Conservation (phyloP, 2,113 vertebrate genomes). For the Capricornis sumatraensis region DNA sequence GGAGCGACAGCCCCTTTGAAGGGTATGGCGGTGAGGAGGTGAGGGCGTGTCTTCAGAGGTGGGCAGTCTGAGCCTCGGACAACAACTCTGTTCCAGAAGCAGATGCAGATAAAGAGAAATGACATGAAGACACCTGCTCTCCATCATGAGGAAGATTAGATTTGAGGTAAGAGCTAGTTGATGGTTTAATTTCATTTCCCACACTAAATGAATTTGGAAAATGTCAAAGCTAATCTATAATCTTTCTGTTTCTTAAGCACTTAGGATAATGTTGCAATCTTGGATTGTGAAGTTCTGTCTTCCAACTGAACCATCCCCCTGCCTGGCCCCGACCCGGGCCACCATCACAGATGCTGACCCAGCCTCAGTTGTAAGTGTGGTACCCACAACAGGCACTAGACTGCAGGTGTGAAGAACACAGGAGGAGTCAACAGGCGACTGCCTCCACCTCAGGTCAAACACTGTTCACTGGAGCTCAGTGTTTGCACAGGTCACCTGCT, state of each 20-base stretch:
- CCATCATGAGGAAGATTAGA: neutral
- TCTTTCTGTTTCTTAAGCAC: neutral
- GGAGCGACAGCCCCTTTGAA: neutral
- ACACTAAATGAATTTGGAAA: neutral
- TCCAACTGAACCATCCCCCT: neutral
- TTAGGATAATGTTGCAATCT: neutral
- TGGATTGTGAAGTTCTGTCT: neutral
- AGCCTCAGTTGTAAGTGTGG: neutral
- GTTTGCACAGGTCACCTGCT: neutral
- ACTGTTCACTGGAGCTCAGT: neutral
- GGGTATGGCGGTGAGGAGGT: neutral
- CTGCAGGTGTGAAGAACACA: fast-evolving
- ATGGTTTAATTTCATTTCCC: conserved; percentile 32
- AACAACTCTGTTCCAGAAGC: neutral
- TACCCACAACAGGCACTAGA: fast-evolving
- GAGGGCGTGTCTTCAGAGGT: neutral
- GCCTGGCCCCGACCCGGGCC: fast-evolving
- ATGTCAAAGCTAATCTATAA: neutral
- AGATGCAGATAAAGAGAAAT: neutral
- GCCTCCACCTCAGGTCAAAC: neutral
- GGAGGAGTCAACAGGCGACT: neutral
- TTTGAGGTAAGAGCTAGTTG: neutral
- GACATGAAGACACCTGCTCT: neutral
- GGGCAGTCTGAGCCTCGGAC: neutral
- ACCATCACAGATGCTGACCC: neutral